phyloP scores from a whole-genome alignment of 2,797 vertebrate genomes.

The Helarctos malayanus region DNA sequence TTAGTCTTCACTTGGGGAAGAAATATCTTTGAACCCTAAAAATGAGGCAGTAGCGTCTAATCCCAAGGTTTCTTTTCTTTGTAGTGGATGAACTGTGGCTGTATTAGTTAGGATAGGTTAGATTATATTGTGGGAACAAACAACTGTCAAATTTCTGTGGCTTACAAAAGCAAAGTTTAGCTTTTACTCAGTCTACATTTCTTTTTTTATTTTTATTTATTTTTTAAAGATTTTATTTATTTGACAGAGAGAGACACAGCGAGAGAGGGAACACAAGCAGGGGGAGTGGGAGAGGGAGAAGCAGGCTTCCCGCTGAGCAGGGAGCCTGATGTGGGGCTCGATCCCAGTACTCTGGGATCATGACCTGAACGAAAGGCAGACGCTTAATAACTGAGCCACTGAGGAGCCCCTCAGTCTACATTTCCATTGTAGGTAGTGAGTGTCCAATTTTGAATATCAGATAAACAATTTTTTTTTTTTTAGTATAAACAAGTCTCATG shows the following conservation, averaged over 20 bases:
- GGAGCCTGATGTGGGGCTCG: too few species aligned
- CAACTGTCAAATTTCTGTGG: not conserved
- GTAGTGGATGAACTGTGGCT: not conserved
- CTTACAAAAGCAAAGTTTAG: not conserved
- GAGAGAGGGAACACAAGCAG: too few species aligned
- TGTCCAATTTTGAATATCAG: not conserved
- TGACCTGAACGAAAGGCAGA: too few species aligned
- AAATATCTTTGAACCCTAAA: not conserved
- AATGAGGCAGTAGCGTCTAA: not conserved
- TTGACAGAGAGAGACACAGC: too few species aligned
- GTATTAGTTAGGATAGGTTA: not conserved
- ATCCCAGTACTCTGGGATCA: too few species aligned
- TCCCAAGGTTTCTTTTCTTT: not conserved
- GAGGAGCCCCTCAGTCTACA: not conserved
- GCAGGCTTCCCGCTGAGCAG: too few species aligned
- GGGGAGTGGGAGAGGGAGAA: too few species aligned
- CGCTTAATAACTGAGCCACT: too few species aligned
- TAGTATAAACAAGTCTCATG: not conserved
- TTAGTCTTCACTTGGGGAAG: not conserved
- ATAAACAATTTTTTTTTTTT: not conserved
- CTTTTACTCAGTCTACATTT: not conserved
- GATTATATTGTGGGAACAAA: not conserved
- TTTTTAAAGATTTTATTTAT: too few species aligned
- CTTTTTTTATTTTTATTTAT: too few species aligned
- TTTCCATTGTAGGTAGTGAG: not conserved